Conservation (phyloP, 2,888 invertebrate genomes). For the Syrista parreyssii region DNA sequence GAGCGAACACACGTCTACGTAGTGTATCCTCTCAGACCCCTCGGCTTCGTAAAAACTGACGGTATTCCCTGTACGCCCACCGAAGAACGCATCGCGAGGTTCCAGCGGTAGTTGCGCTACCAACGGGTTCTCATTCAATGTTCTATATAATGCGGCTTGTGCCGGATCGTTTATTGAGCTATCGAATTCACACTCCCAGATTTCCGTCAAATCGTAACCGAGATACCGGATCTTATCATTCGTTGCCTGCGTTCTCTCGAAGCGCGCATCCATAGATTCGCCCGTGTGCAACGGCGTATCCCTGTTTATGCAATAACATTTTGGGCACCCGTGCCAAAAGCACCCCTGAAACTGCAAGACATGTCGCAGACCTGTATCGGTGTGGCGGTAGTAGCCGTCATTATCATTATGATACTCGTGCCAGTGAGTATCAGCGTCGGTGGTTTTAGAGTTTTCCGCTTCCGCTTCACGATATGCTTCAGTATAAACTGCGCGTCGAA, state of each 20-base stretch:
- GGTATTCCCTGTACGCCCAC: no score
- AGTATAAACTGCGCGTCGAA: conserved; percentile 28
- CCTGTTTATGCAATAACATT: conserved; percentile 10
- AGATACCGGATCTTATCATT: conserved; percentile 1
- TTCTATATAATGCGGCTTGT: neutral
- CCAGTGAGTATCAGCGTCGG: conserved; percentile 36
- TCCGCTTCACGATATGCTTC: conserved; percentile 16
- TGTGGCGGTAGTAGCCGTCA: neutral
- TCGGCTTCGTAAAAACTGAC: no score
- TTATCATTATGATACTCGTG: conserved; percentile 31
- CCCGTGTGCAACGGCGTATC: neutral
- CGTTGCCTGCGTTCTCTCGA: conserved; percentile 14
- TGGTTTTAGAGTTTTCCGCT: conserved; percentile 2
- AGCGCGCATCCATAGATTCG: conserved; percentile 7
- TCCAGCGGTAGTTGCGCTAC: no score
- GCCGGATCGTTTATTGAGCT: neutral
- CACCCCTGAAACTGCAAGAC: conserved; percentile 31
- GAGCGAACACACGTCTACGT: no score
- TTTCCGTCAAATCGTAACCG: conserved; percentile 14
- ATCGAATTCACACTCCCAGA: conserved; percentile 27
- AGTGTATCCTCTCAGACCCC: no score
- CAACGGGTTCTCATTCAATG: no score
- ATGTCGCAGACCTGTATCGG: neutral
- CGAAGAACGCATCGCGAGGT: no score
- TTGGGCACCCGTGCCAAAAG: conserved; percentile 24